Percentiles rank a stretch among this genome's conserved stretches.
Conservation (phyloP, 2,888 invertebrate genomes). For the Coenonympha glycerion region DNA sequence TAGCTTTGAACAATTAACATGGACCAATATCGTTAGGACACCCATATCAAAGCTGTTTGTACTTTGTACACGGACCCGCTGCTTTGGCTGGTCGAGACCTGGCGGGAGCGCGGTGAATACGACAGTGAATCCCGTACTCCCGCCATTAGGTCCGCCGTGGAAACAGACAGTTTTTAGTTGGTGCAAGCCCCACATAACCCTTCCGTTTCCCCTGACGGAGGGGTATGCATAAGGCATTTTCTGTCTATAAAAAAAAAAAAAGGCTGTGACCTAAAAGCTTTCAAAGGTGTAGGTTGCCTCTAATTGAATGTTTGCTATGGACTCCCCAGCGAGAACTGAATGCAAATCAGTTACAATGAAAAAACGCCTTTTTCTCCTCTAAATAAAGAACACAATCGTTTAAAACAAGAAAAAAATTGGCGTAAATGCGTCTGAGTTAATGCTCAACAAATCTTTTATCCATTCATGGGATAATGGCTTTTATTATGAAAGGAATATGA, state of each 20-base stretch:
- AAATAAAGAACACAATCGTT: slow-evolving; percentile 5
- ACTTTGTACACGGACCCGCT: slow-evolving; percentile 31
- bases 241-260: too few relatives aligned
- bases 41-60: slow-evolving; percentile 36
- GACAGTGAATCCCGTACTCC: too few relatives aligned
- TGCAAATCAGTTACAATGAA: slow-evolving; percentile 13
- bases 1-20: not conserved
- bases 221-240: too few relatives aligned
- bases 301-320: slow-evolving; percentile 45
- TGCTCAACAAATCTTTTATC: slow-evolving; percentile 28
- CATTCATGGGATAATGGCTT: slow-evolving; percentile 25
- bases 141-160: too few relatives aligned
- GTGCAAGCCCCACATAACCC: too few relatives aligned
- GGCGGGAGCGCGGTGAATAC: too few relatives aligned
- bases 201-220: too few relatives aligned
- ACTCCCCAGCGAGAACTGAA: slow-evolving; percentile 22
- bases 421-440: slow-evolving; percentile 2
- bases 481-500: slow-evolving; percentile 6
- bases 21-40: slow-evolving; percentile 18
- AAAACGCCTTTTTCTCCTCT: slow-evolving; percentile 1
- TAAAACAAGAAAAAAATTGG: slow-evolving; percentile 2
- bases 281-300: slow-evolving; percentile 32
- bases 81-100: too few relatives aligned
- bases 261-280: slow-evolving; percentile 31
- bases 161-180: too few relatives aligned